phyloP scores from a whole-genome alignment of 2,888 invertebrate species.

The Alcis repandata region DNA sequence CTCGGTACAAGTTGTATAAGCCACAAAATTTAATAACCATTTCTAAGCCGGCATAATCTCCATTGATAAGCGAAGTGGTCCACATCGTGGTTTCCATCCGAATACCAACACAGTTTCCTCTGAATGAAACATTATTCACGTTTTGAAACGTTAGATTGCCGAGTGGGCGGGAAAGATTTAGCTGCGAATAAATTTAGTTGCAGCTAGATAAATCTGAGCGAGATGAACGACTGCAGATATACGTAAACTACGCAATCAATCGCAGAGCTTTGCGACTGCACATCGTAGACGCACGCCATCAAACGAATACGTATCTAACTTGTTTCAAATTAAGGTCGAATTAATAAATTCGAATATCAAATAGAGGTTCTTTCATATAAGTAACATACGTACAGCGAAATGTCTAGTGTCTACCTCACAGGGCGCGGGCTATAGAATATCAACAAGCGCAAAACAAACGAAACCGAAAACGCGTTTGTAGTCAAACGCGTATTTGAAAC shows the following conservation, averaged over 20 bases:
- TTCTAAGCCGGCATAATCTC: slow-evolving; percentile 12
- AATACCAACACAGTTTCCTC: slow-evolving; percentile 29
- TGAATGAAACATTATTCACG: slow-evolving; percentile 40
- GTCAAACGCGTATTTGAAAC: too few relatives aligned
- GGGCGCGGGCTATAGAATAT: too few relatives aligned
- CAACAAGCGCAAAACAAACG: too few relatives aligned
- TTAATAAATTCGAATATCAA: too few relatives aligned
- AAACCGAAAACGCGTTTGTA: too few relatives aligned
- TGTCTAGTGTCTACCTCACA: too few relatives aligned
- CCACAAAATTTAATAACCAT: slow-evolving; percentile 3
- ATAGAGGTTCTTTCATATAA: too few relatives aligned
- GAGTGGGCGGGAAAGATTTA: slow-evolving; percentile 38
- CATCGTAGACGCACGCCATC: too few relatives aligned
- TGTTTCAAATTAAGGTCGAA: too few relatives aligned
- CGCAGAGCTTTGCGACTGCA: too few relatives aligned
- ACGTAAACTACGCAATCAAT: not conserved
- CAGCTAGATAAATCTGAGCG: slow-evolving; percentile 13
- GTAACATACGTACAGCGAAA: too few relatives aligned
- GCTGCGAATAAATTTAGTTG: slow-evolving; percentile 41
- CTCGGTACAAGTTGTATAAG: not conserved
- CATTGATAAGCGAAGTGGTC: slow-evolving; percentile 33
- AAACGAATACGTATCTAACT: too few relatives aligned
- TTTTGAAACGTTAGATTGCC: slow-evolving; percentile 33
- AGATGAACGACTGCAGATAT: not conserved
- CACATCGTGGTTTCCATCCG: slow-evolving; percentile 30